Base-by-base conservation (phyloP, 2,888 invertebrate species). In the Lydus trimaculatus region DNA sequence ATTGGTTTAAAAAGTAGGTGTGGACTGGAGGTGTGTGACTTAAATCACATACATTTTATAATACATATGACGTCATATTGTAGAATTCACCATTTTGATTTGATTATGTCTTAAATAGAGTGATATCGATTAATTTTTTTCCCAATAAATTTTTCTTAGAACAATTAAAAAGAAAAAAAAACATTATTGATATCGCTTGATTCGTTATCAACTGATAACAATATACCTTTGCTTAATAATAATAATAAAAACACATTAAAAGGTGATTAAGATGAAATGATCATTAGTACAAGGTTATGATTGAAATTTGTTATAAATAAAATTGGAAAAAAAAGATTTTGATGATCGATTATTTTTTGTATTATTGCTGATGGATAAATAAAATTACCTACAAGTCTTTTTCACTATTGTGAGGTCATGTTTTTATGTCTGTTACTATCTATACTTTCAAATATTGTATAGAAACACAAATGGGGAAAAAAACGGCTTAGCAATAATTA, bases 21-120 rank as follows among this genome's bases (percentile, higher is more conserved):
- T 56, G n/a, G 56, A 28, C 56, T 56, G 56, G 56, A 56, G 56
- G 56, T 56, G 56, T 52, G 52, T 56, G 56, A 56, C n/a, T 56
- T 25, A 56, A 56, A 25, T 56, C 56, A 56, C 56, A 56, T 56
- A 56, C 20, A 52, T 3, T 8, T 48, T 20, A 33, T 28, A 33
- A 3, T 48, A 3, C 2, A 48, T 9, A 25, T 56, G 56, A 28
- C 56, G 56, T 56, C 56, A 56, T n/a, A 28, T 15, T 28, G 7
- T 5, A 28, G 0, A 56, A 25, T 4, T 56, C 15, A 28, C 28
- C 28, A 28, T 2, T 28, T n/a, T n/a, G n/a, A 13, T 43, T 43
- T 43, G 17, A 17, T 17, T 17, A 43, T n/a, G 5, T 43, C 17
- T 43, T n/a, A 6, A 5, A 43, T n/a, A n/a, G n/a, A n/a, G n/a